Evolutionary conservation across 2,888 invertebrate species (phyloP).

Genomic region (Tridacna crocea): DNA sequence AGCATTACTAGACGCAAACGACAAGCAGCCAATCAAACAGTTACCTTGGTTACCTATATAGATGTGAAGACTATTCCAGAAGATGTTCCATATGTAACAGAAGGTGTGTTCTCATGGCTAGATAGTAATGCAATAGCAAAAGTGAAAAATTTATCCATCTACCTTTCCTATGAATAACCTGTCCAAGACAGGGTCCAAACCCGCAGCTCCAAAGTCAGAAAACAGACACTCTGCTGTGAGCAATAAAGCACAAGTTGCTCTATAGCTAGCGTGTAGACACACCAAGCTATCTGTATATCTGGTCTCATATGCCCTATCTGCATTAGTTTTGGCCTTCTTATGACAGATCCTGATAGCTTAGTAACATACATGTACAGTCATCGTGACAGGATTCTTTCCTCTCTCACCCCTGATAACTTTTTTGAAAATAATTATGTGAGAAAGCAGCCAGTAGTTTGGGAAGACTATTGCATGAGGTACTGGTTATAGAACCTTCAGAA

Average conservation of each 20-base stretch:
- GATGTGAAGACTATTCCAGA: background rate
- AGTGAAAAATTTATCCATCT: background rate
- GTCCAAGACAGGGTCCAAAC: background rate
- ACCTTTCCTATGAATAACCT: background rate
- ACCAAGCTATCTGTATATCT: too few relatives aligned
- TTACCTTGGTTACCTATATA: constrained; percentile 1
- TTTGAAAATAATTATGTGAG: too few relatives aligned
- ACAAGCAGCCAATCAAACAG: background rate
- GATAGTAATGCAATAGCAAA: background rate
- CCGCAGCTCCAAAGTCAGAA: too few relatives aligned
- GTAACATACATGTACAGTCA: background rate
- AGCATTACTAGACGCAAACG: constrained; percentile 8
- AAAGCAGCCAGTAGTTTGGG: too few relatives aligned
- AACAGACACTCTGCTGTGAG: too few relatives aligned
- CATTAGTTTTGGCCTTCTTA: too few relatives aligned
- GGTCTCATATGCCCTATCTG: too few relatives aligned
- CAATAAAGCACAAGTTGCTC: too few relatives aligned
- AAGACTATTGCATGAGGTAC: too few relatives aligned
- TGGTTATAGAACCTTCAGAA: too few relatives aligned
- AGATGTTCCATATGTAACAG: background rate
- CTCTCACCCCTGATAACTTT: background rate
- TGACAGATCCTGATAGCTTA: too few relatives aligned
- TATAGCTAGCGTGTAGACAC: too few relatives aligned
- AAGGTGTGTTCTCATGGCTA: background rate
- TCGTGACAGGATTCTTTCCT: background rate